Conservation (phyloP, 1,140 invertebrate genomes). For the Cylas formicarius region DNA sequence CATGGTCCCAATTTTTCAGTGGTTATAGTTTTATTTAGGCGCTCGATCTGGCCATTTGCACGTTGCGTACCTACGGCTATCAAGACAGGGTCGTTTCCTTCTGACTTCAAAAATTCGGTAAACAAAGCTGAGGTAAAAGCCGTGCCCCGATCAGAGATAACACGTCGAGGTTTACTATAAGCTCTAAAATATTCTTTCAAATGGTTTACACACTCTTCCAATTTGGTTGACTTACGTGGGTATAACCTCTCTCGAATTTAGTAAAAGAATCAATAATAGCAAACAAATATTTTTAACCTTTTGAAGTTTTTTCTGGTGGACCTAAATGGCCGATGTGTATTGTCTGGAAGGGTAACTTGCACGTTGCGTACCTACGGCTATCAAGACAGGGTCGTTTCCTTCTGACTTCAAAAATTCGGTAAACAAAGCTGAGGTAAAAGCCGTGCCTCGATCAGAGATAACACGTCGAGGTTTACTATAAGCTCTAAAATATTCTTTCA, state of each 20-base stretch:
- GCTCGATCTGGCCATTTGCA: constrained; percentile 31
- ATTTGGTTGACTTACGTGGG: constrained; percentile 11
- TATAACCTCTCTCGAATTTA: constrained; percentile 24
- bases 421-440: constrained; percentile 26
- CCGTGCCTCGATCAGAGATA: constrained; percentile 27
- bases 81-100: constrained; percentile 18
- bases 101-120: constrained; percentile 2
- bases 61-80: constrained; percentile 28
- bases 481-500: constrained; percentile 16
- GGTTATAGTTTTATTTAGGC: constrained; percentile 23
- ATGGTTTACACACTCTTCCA: background rate
- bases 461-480: constrained; percentile 28
- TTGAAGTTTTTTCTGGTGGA: constrained; percentile 18
- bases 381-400: constrained; percentile 19
- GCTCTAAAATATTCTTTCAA: constrained; percentile 17
- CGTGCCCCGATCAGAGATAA: constrained; percentile 27
- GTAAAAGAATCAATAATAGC: constrained; percentile 24
- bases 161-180: constrained; percentile 28
- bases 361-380: constrained; percentile 27
- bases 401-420: background rate
- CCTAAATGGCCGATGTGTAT: constrained; percentile 26
- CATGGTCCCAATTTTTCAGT: constrained; percentile 21
- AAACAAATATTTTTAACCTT: constrained; percentile 22
- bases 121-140: constrained; percentile 24
- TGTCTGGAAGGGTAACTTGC: constrained; percentile 26